Evolutionary conservation across 2,113 vertebrate genomes (phyloP).

Genomic region (Corydoras maculifer): DNA sequence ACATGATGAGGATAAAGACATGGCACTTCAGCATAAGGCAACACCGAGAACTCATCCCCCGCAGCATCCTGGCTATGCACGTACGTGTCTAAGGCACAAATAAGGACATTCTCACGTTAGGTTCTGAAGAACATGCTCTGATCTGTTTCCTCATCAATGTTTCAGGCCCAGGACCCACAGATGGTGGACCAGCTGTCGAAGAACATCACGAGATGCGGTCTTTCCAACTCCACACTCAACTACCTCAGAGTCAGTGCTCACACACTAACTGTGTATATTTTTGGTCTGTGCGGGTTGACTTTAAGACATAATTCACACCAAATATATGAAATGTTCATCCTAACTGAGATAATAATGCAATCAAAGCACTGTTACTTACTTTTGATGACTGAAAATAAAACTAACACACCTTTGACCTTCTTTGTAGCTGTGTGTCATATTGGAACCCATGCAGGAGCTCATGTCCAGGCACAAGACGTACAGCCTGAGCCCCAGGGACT

Average conservation of each 20-base stretch:
- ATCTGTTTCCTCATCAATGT: slow-evolving; percentile 3
- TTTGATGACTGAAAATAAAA: slow-evolving; percentile 1
- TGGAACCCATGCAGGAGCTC: slow-evolving; percentile 99
- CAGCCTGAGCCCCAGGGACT: slow-evolving; percentile 97
- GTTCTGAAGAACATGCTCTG: not conserved
- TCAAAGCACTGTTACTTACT: not conserved
- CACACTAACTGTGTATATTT: not conserved
- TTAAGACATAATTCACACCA: not conserved
- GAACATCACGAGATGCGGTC: slow-evolving; percentile 97
- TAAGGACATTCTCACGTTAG: too few species aligned
- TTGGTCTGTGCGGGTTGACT: not conserved
- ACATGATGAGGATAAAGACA: slow-evolving; percentile 99
- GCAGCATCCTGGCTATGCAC: slow-evolving; percentile 98
- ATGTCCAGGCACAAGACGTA: slow-evolving; percentile 99
- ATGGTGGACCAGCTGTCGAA: slow-evolving; percentile 99
- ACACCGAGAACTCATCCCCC: slow-evolving; percentile 94
- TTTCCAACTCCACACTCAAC: slow-evolving; percentile 98
- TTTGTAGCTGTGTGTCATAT: slow-evolving; percentile 91
- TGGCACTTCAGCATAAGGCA: slow-evolving; percentile 99
- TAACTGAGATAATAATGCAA: too few species aligned
- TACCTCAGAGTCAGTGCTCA: slow-evolving; percentile 91
- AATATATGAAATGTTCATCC: too few species aligned
- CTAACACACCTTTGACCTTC: not conserved
- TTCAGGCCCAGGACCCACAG: slow-evolving; percentile 86
- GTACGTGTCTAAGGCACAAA: slow-evolving; percentile 50